Conservation (phyloP, 2,113 vertebrate species). For the Solenodon paradoxus region DNA sequence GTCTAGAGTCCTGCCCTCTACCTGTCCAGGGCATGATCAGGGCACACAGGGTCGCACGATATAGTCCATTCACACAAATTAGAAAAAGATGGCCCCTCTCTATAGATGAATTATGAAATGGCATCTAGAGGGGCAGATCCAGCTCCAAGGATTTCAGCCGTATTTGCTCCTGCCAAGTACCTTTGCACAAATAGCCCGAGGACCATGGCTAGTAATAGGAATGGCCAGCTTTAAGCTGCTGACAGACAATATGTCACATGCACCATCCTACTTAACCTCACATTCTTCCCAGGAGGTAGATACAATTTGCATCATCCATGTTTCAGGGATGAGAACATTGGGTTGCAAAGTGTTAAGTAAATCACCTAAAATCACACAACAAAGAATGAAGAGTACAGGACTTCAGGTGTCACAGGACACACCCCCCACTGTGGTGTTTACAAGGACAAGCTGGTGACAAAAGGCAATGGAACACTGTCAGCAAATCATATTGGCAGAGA, state of each 20-base stretch:
- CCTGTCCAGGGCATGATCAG: neutral
- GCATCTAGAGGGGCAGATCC: neutral
- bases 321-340: neutral
- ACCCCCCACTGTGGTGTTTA: neutral
- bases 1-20: neutral
- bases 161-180: too few species aligned
- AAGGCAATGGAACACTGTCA: neutral
- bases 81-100: neutral
- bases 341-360: neutral
- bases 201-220: too few species aligned
- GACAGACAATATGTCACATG: too few species aligned
- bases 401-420: neutral
- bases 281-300: accelerated
- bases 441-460: neutral
- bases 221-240: too few species aligned
- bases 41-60: neutral
- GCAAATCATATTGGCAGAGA: neutral
- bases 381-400: neutral
- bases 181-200: too few species aligned
- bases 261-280: neutral
- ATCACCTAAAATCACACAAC: neutral
- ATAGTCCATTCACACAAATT: neutral
- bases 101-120: neutral
- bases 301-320: slow-evolving; percentile 29
- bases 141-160: neutral